A percentile compares a stretch with the other conserved stretches of the same genome.
Evolutionary conservation across 2,797 vertebrate species (phyloP).

Genomic region (Taeniopygia guttata): DNA sequence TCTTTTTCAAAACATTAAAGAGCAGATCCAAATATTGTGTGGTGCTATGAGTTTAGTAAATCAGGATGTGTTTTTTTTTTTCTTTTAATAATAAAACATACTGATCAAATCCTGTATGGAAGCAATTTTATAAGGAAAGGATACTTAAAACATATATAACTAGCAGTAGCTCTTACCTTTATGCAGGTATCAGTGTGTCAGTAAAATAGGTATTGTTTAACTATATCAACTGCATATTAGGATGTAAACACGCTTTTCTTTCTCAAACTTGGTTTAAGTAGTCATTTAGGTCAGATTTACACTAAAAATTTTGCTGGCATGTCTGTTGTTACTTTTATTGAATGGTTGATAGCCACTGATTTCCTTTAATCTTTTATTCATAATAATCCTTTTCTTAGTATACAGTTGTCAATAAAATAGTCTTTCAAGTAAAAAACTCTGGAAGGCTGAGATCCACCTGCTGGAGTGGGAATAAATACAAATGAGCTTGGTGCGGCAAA

Average conservation of each 20-base stretch:
- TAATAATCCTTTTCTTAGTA: slow-evolving; percentile 1
- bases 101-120: background rate
- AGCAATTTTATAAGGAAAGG: background rate
- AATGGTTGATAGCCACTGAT: background rate
- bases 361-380: slow-evolving; percentile 39
- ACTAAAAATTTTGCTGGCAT: background rate
- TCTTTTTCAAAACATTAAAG: background rate
- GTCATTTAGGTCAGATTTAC: background rate
- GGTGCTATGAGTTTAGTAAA: background rate
- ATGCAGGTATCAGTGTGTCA: background rate
- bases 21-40: background rate
- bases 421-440: background rate
- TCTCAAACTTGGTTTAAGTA: background rate
- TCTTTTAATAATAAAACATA: background rate
- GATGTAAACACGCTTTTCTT: background rate
- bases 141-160: background rate
- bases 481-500: slow-evolving; percentile 2
- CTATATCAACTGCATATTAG: background rate
- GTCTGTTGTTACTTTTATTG: background rate
- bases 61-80: background rate
- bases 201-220: background rate
- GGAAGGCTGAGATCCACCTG: background rate
- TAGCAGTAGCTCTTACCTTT: background rate
- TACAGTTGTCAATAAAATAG: background rate
- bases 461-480: background rate